Evolutionary conservation across 2,113 vertebrate genomes (phyloP), one percentile per base, ranked within the genome.

Genomic region (Mastomys natalensis): DNA sequence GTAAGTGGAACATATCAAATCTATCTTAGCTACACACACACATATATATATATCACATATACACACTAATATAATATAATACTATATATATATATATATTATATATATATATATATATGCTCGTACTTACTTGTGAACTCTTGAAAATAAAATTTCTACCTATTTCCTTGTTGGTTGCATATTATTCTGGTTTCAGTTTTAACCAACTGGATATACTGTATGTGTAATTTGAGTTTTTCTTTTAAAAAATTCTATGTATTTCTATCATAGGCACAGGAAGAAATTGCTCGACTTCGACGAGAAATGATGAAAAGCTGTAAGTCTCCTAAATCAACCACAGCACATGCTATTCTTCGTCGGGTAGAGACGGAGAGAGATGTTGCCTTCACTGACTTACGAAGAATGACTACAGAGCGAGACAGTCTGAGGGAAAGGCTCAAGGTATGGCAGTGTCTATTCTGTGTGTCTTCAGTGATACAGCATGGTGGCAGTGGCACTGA

Each of bases 401-500:
- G 98, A 96, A 99, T 99, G 99, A 97, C 98, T 90, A 98, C 98
- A n/a, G 99, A 99, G 97, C 84, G 94, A 76, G 99, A 99, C 87
- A 99, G 98, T 93, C 98, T 99, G 90, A 98, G 98, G 93, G 98
- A 98, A 95, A 98, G 98, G 91, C 97, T 99, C 90, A 98, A 99
- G 98, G 98, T 99, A 94, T 87, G 97, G 48, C 87, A 66, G 29
- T 81, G 91, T 96, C n/a, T n/a, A n/a, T n/a, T 98, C 80, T 87
- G 10, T 60, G 19, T 89, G 0, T 60, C 5, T 55, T 17, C 24
- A 34, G 78, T 31, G 21, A 5, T 85, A 43, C 93, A 78, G 86
- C 87, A 45, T 55, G 78, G 17, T 10, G 58, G 5, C 58, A 85
- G 45, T 73, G 19, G 87, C 85, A 91, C 62, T 95, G 0, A 70